Percentiles rank a stretch among this genome's conserved stretches.
phyloP scores from a whole-genome alignment of 2,888 invertebrate species.

The Zygogramma bicolorata region DNA sequence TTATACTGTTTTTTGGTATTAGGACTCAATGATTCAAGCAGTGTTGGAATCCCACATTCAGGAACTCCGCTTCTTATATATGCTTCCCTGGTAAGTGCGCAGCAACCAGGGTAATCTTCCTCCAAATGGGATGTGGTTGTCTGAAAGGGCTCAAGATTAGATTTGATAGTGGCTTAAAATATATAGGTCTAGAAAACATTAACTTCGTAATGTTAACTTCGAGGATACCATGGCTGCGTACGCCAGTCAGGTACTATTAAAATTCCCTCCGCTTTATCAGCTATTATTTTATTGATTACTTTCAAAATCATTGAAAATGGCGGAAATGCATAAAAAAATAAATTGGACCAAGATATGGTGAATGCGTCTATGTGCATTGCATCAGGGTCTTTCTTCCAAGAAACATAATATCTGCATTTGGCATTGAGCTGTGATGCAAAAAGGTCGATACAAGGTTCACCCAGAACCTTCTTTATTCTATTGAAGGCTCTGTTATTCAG shows the following conservation, averaged over 20 bases:
- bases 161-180: background rate
- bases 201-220: background rate
- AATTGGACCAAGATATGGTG: conserved; percentile 37
- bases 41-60: background rate
- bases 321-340: conserved; percentile 46
- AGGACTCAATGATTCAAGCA: background rate
- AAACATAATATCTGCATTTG: conserved; percentile 42
- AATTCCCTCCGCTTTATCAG: conserved; percentile 18
- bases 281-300: conserved; percentile 29
- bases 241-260: background rate
- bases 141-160: conserved; percentile 11
- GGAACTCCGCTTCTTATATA: background rate
- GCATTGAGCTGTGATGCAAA: conserved; percentile 39
- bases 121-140: background rate
- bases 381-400: conserved; percentile 39
- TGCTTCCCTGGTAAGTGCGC: too few species aligned
- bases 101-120: background rate
- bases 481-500: conserved; percentile 9
- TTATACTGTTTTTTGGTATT: background rate
- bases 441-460: conserved; percentile 34
- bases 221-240: background rate
- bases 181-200: background rate
- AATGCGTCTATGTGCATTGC: conserved; percentile 41
- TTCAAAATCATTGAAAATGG: conserved; percentile 32
- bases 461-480: conserved; percentile 18